phyloP scores from a whole-genome alignment of 2,797 vertebrate species.

The Tinamus major region DNA sequence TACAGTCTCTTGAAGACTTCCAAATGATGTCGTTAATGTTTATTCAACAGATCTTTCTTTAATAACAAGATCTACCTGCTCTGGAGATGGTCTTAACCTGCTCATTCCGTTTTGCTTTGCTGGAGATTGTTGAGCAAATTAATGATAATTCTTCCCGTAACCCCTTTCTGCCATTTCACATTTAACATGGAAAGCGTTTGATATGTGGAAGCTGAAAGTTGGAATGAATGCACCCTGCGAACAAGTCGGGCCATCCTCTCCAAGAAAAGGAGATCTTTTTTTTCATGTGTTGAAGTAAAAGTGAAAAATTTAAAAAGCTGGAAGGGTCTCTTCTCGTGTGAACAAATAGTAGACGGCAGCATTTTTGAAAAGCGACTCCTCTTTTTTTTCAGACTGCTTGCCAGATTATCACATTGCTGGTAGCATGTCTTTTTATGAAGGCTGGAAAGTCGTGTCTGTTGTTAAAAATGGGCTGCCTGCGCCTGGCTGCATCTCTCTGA shows the following conservation, averaged over 20 bases:
- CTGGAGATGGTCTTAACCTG: background rate
- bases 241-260: background rate
- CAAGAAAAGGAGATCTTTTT: background rate
- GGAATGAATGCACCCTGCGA: background rate
- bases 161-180: background rate
- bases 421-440: background rate
- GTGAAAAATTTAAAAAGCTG: background rate
- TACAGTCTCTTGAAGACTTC: conserved; percentile 18
- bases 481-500: background rate
- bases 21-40: conserved; percentile 39
- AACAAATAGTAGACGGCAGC: background rate
- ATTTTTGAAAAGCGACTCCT: background rate
- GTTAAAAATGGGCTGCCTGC: accelerated
- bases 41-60: conserved; percentile 14
- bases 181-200: background rate
- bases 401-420: accelerated
- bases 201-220: background rate
- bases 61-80: background rate
- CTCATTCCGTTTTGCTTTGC: background rate
- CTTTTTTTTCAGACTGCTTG: background rate
- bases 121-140: background rate
- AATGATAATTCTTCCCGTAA: background rate
- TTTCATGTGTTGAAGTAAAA: background rate
- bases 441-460: background rate
- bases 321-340: accelerated